Conservation (phyloP, 2,113 vertebrate genomes). For the Merops nubicus region DNA sequence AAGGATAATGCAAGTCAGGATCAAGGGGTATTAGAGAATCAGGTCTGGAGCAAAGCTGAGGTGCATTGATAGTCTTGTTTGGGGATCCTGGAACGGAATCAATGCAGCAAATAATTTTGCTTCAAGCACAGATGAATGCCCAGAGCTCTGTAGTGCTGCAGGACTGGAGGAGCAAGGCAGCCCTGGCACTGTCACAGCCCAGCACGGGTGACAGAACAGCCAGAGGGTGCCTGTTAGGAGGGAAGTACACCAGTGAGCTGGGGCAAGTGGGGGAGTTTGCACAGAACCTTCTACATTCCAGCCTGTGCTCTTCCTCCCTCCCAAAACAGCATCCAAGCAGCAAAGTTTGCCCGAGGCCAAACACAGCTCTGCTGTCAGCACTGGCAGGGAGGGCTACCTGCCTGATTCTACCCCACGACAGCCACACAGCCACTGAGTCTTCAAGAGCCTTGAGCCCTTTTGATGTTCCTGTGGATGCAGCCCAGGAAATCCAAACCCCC, state of each 20-base stretch:
- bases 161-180: neutral
- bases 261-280: neutral
- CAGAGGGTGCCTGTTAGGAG: neutral
- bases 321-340: neutral
- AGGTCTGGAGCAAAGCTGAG: neutral
- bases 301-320: neutral
- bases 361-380: constrained; percentile 15
- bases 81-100: neutral
- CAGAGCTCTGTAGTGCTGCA: neutral
- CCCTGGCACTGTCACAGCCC: neutral
- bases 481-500: constrained; percentile 7
- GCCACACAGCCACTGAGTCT: neutral
- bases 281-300: neutral
- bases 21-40: neutral
- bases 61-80: neutral
- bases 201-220: neutral
- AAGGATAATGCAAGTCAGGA: neutral
- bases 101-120: neutral
- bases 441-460: neutral
- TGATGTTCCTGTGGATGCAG: neutral
- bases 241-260: neutral
- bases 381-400: neutral
- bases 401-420: neutral
- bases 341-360: constrained; percentile 38
- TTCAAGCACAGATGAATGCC: neutral